Base-by-base conservation (phyloP, 1,140 invertebrate species). In the Pseudomyrmex cubaensis region DNA sequence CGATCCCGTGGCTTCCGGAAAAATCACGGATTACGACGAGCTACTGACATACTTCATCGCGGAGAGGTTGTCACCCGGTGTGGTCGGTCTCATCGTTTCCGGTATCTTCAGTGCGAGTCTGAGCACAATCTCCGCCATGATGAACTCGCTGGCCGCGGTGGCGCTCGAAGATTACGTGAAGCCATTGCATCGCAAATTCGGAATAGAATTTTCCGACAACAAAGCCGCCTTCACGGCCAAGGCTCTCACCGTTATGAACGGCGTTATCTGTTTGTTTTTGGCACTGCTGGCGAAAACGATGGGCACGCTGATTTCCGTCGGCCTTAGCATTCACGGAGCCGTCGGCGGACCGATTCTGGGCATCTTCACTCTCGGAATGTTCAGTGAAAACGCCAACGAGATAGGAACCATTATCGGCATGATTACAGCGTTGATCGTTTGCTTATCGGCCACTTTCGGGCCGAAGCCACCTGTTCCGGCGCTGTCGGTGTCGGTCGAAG, bases 121-220 rank as follows among this genome's bases (percentile, higher is more conserved):
- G 0, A 98, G 97, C 67, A 98, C 98, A 0, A 96, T 98, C 50
- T 98, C 98, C 0, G 98, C 98, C 1, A 96, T 97, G 76, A 94
- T 98, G 52, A 98, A 98, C 92, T 97, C 98, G 1, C 93, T 98
- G 12, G 97, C 98, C 3, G 98, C 98, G 1, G 97, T 98, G 5
- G 97, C 97, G 1, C 94, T 98, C 50, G 96, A 98, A 89, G 98
- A 98, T 94, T 98, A 98, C 90, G 93, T 97, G 1, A 96, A 97
- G 84, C 94, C 93, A 0, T 1, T 90, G 2, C 93, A 90, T 50
- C 44, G 35, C 0, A 77, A 54, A 44, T 46, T 89, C 8, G 89
- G 88, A 0, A 25, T 83, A n/a, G 74, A 89, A n/a, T 91, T 93
- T 22, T 82, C 90, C 0, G 88, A 90, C 0, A 94, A 96, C 83